Base-by-base conservation (phyloP, 2,113 vertebrate genomes). In the Rhegmatorhina hoffmannsi region DNA sequence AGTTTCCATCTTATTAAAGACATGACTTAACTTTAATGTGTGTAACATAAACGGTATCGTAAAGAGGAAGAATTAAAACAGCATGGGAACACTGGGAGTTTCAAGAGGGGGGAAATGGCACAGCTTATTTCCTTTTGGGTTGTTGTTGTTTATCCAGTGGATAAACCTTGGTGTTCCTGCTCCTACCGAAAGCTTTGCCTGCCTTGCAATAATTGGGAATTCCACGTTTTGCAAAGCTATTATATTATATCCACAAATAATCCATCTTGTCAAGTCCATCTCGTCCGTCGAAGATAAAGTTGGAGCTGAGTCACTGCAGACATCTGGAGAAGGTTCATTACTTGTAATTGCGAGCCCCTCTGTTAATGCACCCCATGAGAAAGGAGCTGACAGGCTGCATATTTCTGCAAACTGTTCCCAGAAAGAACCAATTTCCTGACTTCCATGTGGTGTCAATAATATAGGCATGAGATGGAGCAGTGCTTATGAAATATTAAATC, bases 391-490 rank as follows among this genome's bases (percentile, higher is more conserved):
- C 98, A 98, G 98, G 97, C 98, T 97, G 96, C 98, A 99, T 99
- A 99, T 98, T 99, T 99, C 98, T 99, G 98, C 98, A 98, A 97
- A 98, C 98, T 98, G 98, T 98, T 99, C 98, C 98, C 98, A 98
- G 98, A 98, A 99, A 99, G 98, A 99, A 98, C 98, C 98, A 98
- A 98, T 98, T 99, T 99, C 99, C 98, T 98, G 98, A 98, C 97
- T 93, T 98, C 98, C 99, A 99, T 99, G 99, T 99, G 99, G 99
- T 98, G 98, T 99, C 98, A 99, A 99, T 99, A 99, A 99, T 98
- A 98, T 98, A 98, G 98, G 98, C 98, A 98, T 98, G 98, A 98
- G 98, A 98, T 98, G 97, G 97, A 98, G 98, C 98, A 96, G 98
- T 97, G 98, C 98, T 98, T 99, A 99, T 99, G 99, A 99, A 99